Base-by-base conservation (phyloP, 2,888 invertebrate genomes). In the Pemphredon lugubris region DNA sequence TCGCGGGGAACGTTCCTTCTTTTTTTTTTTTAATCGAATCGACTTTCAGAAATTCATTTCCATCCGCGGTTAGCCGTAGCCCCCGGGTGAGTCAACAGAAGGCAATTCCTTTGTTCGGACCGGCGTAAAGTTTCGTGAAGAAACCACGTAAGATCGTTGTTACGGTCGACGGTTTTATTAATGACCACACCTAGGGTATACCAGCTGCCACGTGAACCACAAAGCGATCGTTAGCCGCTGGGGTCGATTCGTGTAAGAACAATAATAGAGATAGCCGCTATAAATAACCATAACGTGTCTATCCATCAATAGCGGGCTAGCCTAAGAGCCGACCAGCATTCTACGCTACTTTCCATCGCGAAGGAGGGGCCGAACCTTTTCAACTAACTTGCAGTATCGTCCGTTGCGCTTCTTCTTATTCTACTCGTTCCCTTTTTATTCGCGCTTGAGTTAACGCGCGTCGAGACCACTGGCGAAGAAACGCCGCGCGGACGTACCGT, bases 261-360 rank as follows among this genome's bases (percentile, higher is more conserved):
- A 83, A 84, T 82, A 78, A 84, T 84, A 84, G 77, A 83, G 84
- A 82, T 77, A 80, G 75, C 75, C 53, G 57, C 70, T 55, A 72
- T 84, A 84, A 84, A 84, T 83, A 84, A 82, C 75, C 55, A 51
- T 69, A 77, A 74, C 78, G 75, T 80, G 77, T 82, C 76, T 82
- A 82, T 84, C 77, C 73, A 77, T 84, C 84, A 77, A 81, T 79
- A 70, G 63, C 9, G 45, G 45, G 40, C 51, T 26, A 13, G 40
- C 55, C 63, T 37, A 34, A 16, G 30, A 50, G 18, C 55, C 21
- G 32, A 20, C 40, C 66, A 48, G 50, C 26, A 42, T 44, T 74
- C 34, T 42, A 54, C 13, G 40, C 55, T 23, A 48, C 59, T 77
- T 72, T 67, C 47, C 48, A 55, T 20, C 14, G 18, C 32, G 20